Evolutionary conservation across 2,888 invertebrate genomes (phyloP), one percentile per base, ranked within the genome.

Genomic region (Sylvicola fuscatus): DNA sequence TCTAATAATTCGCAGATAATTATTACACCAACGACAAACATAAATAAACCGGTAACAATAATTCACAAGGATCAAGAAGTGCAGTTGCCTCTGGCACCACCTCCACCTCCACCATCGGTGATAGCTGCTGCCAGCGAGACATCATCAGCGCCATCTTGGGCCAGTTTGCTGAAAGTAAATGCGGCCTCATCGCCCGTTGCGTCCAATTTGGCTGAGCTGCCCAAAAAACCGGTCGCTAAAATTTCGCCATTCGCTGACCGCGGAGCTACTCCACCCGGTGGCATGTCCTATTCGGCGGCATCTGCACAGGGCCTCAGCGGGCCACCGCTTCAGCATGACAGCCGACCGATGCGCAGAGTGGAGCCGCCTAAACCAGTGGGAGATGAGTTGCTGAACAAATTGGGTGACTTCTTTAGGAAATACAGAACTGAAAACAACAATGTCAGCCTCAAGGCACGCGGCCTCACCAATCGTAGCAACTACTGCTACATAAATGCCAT

Each of bases 401-500:
- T 71, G 67, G 48, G 66, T 71, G 84, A 84, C 54, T 80, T 74
- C 56, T 62, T 89, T 39, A 62, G 70, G 2, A 71, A 70, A 46
- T 78, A 84, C 52, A 68, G 71, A 48, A 64, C 84, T 47, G 83
- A 86, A 52, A 79, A 81, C 52, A 69, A 73, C 39, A 70, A 80
- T 1, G 73, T 83, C 16, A 74, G 82, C 40, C 62, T 93, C 31
- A 69, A 81, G 48, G 92, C 93, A 0, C 72, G 93, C 35, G 95
- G 95, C 1, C 68, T 95, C 34, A 81, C 81, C 36, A 95, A 95
- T 58, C 76, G 81, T 43, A 86, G 86, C 42, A 95, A 93, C 61
- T 93, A 89, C 60, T 95, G 95, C 62, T 95, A 93, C 52, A 86
- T 93, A 41, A 95, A 95, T 60, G 83, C 93, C 14, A 90, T 89